Percentiles rank a stretch among this genome's conserved stretches.
Evolutionary conservation across 2,797 vertebrate species (phyloP).

Genomic region (Etheostoma nigrum): DNA sequence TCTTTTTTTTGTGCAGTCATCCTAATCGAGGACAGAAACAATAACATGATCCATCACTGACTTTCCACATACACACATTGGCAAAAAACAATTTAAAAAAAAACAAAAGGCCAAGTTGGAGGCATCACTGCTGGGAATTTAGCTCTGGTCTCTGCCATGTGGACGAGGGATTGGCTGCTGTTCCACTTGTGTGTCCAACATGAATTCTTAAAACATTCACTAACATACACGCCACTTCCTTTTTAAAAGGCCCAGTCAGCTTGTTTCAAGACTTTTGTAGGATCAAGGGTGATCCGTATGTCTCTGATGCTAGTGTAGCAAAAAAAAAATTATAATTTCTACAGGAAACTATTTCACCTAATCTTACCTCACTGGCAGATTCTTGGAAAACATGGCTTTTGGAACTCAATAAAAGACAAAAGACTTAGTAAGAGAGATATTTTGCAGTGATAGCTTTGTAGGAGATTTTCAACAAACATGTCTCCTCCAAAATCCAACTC

Average conservation of each 20-base stretch:
- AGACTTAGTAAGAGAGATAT: not conserved
- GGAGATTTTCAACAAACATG: not conserved
- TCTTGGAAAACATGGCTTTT: not conserved
- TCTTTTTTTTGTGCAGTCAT: not conserved
- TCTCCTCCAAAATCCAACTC: not conserved
- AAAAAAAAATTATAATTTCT: not conserved
- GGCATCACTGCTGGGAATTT: not conserved
- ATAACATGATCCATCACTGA: not conserved
- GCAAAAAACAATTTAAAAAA: not conserved
- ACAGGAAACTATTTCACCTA: not conserved
- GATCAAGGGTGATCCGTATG: not conserved
- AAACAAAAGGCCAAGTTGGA: not conserved
- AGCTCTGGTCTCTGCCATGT: slow-evolving; percentile 5
- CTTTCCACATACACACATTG: not conserved
- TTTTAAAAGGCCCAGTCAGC: not conserved
- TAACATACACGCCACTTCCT: not conserved
- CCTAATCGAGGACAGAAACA: not conserved
- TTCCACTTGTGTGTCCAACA: not conserved
- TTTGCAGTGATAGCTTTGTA: not conserved
- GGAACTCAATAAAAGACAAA: not conserved
- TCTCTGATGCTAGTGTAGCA: not conserved
- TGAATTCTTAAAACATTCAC: not conserved
- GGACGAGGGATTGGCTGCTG: not conserved
- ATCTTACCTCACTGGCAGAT: not conserved
- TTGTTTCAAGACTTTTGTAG: not conserved